A percentile compares a stretch with the other conserved stretches of the same genome.
Evolutionary conservation across 1,140 invertebrate genomes (phyloP).

Genomic region (Tetramorium parvispinum): DNA sequence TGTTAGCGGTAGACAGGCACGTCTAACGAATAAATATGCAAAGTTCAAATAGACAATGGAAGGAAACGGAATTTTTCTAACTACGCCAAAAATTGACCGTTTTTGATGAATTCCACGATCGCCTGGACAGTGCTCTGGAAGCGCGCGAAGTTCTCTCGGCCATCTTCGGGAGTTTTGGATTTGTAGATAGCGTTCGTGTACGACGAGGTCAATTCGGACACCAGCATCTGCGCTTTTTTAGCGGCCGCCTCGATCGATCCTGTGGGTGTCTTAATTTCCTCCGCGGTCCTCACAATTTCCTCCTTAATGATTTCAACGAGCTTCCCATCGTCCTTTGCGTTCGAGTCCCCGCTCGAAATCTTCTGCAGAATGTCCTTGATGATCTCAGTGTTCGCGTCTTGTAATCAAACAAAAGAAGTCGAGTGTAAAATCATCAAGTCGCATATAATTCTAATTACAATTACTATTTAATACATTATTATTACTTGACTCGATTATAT

Average conservation of each 20-base stretch:
- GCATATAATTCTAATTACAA: neutral
- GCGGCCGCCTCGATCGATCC: constrained; percentile 73
- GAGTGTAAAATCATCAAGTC: neutral
- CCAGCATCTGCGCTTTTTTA: constrained; percentile 70
- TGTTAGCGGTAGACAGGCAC: neutral
- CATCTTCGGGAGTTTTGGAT: constrained; percentile 66
- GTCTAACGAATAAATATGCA: neutral
- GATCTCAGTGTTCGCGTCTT: constrained; percentile 53
- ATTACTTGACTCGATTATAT: neutral
- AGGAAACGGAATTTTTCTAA: neutral
- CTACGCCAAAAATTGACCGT: constrained; percentile 60
- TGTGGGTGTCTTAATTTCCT: constrained; percentile 60
- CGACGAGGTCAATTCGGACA: constrained; percentile 73
- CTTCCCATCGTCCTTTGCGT: constrained; percentile 57
- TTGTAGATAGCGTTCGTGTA: constrained; percentile 76
- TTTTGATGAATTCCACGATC: constrained; percentile 76
- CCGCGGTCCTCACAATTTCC: constrained; percentile 68
- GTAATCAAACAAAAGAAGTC: neutral
- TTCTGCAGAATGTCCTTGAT: constrained; percentile 65
- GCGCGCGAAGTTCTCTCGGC: constrained; percentile 59
- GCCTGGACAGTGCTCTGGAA: constrained; percentile 73
- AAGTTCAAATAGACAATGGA: neutral
- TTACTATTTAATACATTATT: neutral
- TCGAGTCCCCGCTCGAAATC: constrained; percentile 68
- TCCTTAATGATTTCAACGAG: constrained; percentile 71